These are phyloP conservation scores for Lethocerus indicus DNA, from an alignment of 1,140 invertebrate species.

Conservation along the genomic window DNA sequence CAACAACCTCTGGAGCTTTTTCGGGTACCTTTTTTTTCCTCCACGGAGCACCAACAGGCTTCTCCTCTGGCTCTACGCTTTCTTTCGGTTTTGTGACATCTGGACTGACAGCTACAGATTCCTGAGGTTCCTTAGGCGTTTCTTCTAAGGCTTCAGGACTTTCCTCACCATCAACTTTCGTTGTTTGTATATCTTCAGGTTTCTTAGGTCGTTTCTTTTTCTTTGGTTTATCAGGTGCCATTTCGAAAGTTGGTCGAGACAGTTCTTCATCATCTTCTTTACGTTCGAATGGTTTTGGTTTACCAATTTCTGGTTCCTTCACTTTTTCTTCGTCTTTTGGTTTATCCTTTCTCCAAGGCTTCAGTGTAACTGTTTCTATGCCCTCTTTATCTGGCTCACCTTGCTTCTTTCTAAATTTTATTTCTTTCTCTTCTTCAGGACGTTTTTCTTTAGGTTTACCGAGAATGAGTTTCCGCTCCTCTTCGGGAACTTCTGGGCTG, in stretches of 20 bases:
- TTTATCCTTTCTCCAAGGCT: constrained; percentile 18
- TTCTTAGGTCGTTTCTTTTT: background rate
- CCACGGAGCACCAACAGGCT: constrained; percentile 11
- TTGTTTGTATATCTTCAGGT: background rate
- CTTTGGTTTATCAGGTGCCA: background rate
- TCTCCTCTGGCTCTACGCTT: too few relatives aligned
- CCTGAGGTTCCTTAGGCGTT: background rate
- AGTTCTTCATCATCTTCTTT: constrained; percentile 13
- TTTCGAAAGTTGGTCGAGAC: background rate
- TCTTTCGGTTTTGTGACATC: constrained; percentile 3
- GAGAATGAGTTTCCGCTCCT: constrained; percentile 26
- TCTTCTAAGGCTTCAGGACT: background rate
- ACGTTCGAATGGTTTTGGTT: constrained; percentile 23
- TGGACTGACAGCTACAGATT: background rate
- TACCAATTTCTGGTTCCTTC: constrained; percentile 13
- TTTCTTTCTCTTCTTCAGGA: constrained; percentile 22
- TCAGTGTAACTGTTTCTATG: constrained; percentile 19
- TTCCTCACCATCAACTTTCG: background rate
- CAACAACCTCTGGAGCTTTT: constrained; percentile 8
- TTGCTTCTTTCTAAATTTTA: constrained; percentile 27
- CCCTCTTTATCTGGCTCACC: constrained; percentile 21
- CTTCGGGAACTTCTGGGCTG: constrained; percentile 17
- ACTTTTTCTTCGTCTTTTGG: constrained; percentile 12
- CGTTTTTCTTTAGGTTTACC: constrained; percentile 24
- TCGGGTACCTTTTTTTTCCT: constrained; percentile 11